These are phyloP conservation scores for Leptocoma aspasia DNA, from an alignment of 2,113 vertebrate genomes.

Conservation along the genomic window DNA sequence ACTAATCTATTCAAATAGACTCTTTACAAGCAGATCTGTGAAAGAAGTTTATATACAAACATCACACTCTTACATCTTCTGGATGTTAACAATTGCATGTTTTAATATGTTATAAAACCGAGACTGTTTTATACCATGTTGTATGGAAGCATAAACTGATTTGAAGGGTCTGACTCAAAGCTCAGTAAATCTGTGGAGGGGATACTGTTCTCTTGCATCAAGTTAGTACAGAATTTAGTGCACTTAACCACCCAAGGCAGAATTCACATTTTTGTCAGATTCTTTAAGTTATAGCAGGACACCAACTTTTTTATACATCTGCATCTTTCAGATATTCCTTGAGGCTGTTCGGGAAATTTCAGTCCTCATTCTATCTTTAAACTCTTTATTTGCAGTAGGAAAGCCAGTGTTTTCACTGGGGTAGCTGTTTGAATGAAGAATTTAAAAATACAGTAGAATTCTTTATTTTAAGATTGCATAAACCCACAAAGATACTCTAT, in stretches of 20 bases:
- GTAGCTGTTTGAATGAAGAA: not conserved
- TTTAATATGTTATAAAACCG: accelerated
- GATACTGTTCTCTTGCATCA: not conserved
- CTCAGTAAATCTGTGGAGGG: not conserved
- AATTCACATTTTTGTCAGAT: not conserved
- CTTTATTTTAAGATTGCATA: constrained; percentile 7
- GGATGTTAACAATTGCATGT: not conserved
- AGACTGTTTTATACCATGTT: not conserved
- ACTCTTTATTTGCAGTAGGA: not conserved
- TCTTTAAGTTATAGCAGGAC: not conserved
- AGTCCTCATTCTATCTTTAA: not conserved
- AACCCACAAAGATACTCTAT: not conserved
- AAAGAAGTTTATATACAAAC: not conserved
- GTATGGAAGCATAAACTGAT: not conserved
- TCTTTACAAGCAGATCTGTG: not conserved
- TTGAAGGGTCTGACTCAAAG: not conserved
- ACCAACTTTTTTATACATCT: not conserved
- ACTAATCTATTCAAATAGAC: accelerated
- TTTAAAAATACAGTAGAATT: not conserved
- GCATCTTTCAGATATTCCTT: not conserved
- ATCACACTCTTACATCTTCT: not conserved
- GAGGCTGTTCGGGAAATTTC: not conserved
- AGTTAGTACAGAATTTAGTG: not conserved
- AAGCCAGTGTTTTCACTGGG: not conserved
- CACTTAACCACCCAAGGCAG: not conserved